phyloP scores from a whole-genome alignment of 1,140 invertebrate genomes.

The Neocloeon triangulifer region DNA sequence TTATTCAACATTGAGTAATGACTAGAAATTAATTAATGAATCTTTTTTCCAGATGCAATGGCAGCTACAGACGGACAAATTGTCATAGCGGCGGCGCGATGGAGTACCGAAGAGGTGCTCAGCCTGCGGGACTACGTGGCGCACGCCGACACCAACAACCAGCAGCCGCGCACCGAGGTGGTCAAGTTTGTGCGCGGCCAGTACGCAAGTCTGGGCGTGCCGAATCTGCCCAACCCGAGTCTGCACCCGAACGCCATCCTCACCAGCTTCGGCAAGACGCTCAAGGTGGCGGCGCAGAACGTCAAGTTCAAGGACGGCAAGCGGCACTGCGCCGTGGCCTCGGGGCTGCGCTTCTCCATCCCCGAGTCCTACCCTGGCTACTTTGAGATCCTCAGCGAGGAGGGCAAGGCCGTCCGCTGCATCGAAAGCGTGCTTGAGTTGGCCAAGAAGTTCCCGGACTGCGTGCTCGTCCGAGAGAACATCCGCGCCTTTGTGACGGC shows the following conservation, averaged over 20 bases:
- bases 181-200: conserved; percentile 82
- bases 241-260: conserved; percentile 65
- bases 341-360: conserved; percentile 64
- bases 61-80: conserved; percentile 68
- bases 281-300: conserved; percentile 38
- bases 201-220: conserved; percentile 68
- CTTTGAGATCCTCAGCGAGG: conserved; percentile 83
- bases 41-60: conserved; percentile 31
- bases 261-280: conserved; percentile 5
- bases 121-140: conserved; percentile 58
- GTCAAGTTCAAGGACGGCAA: conserved; percentile 77
- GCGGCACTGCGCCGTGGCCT: conserved; percentile 44
- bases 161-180: conserved; percentile 59
- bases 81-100: conserved; percentile 57
- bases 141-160: too few species aligned
- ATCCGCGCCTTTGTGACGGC: conserved; percentile 54
- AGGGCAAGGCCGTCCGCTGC: conserved; percentile 66
- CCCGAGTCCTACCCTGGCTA: conserved; percentile 77
- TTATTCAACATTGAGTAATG: too few species aligned
- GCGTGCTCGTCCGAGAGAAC: conserved; percentile 60
- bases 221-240: conserved; percentile 57
- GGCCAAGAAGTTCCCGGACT: conserved; percentile 46
- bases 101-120: conserved; percentile 55
- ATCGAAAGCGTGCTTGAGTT: conserved; percentile 73
- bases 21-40: too few species aligned